These are phyloP conservation scores for Macrochelys suwanniensis DNA, from an alignment of 2,797 vertebrate genomes.

Conservation along the genomic window DNA sequence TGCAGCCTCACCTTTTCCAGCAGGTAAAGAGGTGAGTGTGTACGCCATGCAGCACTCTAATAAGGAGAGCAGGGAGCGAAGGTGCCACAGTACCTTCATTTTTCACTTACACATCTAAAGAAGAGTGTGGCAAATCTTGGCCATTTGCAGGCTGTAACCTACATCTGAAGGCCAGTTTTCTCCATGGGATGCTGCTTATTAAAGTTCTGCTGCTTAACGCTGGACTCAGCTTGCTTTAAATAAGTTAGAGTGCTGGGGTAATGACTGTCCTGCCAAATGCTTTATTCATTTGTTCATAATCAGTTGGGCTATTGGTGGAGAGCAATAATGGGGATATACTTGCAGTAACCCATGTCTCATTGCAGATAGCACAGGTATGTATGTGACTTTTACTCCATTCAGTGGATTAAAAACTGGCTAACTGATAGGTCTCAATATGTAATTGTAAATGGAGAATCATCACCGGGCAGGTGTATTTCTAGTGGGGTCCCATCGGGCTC, in stretches of 20 bases:
- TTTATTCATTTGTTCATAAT: neutral
- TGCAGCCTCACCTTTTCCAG: accelerated
- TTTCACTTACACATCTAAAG: neutral
- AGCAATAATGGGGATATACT: neutral
- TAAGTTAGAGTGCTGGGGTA: neutral
- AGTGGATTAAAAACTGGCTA: too few species aligned
- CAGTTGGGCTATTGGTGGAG: neutral
- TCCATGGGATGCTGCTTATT: neutral
- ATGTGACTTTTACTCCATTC: neutral
- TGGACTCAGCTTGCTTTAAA: neutral
- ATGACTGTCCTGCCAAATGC: neutral
- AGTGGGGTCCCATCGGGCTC: too few species aligned
- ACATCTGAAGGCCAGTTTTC: neutral
- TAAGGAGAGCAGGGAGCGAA: neutral
- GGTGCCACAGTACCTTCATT: neutral
- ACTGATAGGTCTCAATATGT: too few species aligned
- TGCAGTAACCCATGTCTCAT: neutral
- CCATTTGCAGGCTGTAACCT: neutral
- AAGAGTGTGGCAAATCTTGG: neutral
- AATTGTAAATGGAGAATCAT: too few species aligned
- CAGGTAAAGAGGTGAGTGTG: accelerated
- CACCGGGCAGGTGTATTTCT: too few species aligned
- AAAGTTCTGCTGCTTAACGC: neutral
- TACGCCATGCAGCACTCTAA: neutral
- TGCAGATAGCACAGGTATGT: neutral